Base-by-base conservation (phyloP, 2,797 vertebrate species). In the Melanotaenia pygmaea region DNA sequence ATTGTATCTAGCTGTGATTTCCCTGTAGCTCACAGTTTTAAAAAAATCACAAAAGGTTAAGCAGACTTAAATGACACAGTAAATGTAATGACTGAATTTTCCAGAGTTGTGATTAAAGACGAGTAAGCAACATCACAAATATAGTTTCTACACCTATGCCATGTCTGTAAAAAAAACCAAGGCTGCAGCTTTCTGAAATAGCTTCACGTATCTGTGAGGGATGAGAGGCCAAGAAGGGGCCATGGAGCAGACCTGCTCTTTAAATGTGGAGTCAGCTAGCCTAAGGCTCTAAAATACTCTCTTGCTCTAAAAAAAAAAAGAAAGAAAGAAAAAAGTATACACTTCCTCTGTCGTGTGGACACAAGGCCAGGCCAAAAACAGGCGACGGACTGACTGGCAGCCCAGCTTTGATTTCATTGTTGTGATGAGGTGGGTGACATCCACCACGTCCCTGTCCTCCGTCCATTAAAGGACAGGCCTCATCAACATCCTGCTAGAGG, bases 401-500 rank as follows among this genome's bases (percentile, higher is more conserved):
- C 61, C 28, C 5, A 1, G 74, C 93, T 94, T 94, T 92, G 91
- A 94, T 94, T 93, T 90, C 88, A 90, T 93, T 93, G 92, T 93
- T 91, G 85, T 78, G 58, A 37, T 61, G 82, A 86, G 88, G 74
- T 81, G 86, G 86, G 85, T 92, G 91, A 93, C 88, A 89, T 85
- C 56, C 82, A 81, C 85, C 30, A 28, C 1, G 80, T 86, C 86
- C 85, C 88, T 85, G 84, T 92, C 82, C 82, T 80, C 86, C 68
- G 69, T 79, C 80, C 83, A 69, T 74, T 87, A 76, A 78, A 82
- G 78, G 74, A 86, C 67, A 65, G 76, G 86, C 76, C 82, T 89
- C 91, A 91, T 85, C 92, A 87, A 90, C 94, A 93, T 95, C 95
- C 95, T 94, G 93, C 81, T 80, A 85, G 83, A 84, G 90, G 85